phyloP scores from a whole-genome alignment of 1,140 invertebrate genomes.

The Ostrea edulis region DNA sequence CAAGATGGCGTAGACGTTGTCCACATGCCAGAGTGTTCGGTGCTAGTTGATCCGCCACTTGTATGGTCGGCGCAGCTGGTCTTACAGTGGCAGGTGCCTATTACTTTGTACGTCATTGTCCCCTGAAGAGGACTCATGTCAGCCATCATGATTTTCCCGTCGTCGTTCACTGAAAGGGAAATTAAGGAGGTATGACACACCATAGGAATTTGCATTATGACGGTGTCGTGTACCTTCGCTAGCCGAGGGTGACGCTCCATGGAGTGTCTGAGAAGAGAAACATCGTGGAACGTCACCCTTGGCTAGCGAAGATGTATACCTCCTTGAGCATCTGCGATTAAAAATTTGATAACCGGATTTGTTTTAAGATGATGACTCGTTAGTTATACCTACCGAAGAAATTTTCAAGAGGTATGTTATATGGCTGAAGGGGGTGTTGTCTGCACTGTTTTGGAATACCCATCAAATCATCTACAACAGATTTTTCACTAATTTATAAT shows the following conservation, averaged over 20 bases:
- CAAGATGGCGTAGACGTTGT: not conserved
- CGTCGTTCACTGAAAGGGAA: not conserved
- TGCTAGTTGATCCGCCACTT: not conserved
- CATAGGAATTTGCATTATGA: not conserved
- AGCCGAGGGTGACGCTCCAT: too few species aligned
- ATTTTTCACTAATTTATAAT: not conserved
- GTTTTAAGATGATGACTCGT: not conserved
- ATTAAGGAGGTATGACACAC: not conserved
- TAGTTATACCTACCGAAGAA: not conserved
- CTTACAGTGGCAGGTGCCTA: not conserved
- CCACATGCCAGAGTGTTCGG: not conserved
- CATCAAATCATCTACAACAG: not conserved
- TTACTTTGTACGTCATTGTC: not conserved
- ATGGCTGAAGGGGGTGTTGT: not conserved
- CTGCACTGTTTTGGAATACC: not conserved
- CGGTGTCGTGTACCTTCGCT: too few species aligned
- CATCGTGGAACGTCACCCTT: too few species aligned
- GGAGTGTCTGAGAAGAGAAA: too few species aligned
- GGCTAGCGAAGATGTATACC: too few species aligned
- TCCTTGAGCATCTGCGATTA: not conserved
- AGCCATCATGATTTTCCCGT: slow-evolving; percentile 14
- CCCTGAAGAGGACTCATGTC: not conserved
- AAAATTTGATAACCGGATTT: not conserved
- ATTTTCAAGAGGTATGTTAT: not conserved
- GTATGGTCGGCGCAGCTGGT: not conserved